Evolutionary conservation across 2,113 vertebrate species (phyloP).

Genomic region (Pterocles orientalis): DNA sequence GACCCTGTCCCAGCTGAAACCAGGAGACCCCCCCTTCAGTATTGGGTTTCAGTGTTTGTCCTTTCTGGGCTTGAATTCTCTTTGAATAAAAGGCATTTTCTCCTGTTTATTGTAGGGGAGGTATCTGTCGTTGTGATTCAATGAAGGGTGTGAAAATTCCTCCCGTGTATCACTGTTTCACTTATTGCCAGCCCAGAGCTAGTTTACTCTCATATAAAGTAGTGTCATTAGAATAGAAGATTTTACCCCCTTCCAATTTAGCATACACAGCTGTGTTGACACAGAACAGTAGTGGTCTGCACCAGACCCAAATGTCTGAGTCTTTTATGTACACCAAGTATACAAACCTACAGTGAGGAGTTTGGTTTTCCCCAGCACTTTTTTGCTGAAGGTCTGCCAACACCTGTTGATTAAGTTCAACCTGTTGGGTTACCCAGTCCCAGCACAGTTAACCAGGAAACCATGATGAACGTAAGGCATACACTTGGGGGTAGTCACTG

Average conservation of each 20-base stretch:
- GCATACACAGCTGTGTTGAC: not conserved
- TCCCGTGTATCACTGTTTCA: not conserved
- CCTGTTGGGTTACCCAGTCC: not conserved
- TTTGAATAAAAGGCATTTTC: not conserved
- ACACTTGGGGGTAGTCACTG: not conserved
- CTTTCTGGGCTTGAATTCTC: not conserved
- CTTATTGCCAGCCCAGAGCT: not conserved
- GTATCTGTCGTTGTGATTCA: not conserved
- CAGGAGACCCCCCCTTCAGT: not conserved
- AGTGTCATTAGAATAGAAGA: not conserved
- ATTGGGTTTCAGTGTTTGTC: not conserved
- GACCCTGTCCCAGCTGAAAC: too few relatives aligned
- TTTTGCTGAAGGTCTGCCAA: not conserved
- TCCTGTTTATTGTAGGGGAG: not conserved
- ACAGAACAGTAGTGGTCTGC: fast-evolving
- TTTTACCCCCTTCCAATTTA: not conserved
- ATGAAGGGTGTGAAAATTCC: not conserved
- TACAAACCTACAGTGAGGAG: not conserved
- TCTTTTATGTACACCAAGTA: not conserved
- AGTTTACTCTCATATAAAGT: not conserved
- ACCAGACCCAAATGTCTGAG: not conserved
- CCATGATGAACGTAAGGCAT: not conserved
- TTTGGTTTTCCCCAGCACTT: not conserved
- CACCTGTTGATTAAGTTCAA: not conserved
- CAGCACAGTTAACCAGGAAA: not conserved